Evolutionary conservation across 2,888 invertebrate genomes (phyloP), one percentile per base, ranked within the genome.

Genomic region (Sphaerophoria rueppellii): DNA sequence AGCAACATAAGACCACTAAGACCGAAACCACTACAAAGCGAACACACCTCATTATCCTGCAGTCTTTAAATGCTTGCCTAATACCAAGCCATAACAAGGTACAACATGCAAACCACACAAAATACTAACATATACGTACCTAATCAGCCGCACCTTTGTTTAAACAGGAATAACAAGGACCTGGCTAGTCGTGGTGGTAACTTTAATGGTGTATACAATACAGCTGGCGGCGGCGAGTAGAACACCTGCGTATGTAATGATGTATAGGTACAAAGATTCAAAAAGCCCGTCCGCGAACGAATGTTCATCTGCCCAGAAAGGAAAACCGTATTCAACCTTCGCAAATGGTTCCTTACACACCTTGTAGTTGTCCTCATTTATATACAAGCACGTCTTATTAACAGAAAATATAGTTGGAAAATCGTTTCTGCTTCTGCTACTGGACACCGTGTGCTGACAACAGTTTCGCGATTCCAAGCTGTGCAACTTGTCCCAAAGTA

Each of bases 91-190:
- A 50, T 37, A 43, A 6, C 4, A 4, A 50, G 14, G 9, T 48
- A 34, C 16, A 50, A 14, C 6, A 2, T 50, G 32, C 34, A 65
- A 50, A 16, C 34, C 48, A 48, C 50, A 35, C 65, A 50, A 65
- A 50, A 37, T 65, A 16, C 35, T 35, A 65, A 50, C 50, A 65
- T 24, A 24, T 24, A 24, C 1, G 24, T 65, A 24, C 1, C 1
- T 65, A 50, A n/a, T 16, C 35, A 34, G 32, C 65, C 65, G 65
- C 65, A 65, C 65, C 65, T 65, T 35, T 35, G 34, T 63, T 63
- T 35, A 6, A 50, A 63, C 16, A 11, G 54, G 24, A 35, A 63
- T 12, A 14, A 50, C 48, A 35, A 63, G 32, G 35, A 50, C 48
- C 12, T 65, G 48, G 16, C 65, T 11, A 7, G 65, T 14, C 14